Base-by-base conservation (phyloP, 2,888 invertebrate genomes). In the Sminthurides aquaticus region DNA sequence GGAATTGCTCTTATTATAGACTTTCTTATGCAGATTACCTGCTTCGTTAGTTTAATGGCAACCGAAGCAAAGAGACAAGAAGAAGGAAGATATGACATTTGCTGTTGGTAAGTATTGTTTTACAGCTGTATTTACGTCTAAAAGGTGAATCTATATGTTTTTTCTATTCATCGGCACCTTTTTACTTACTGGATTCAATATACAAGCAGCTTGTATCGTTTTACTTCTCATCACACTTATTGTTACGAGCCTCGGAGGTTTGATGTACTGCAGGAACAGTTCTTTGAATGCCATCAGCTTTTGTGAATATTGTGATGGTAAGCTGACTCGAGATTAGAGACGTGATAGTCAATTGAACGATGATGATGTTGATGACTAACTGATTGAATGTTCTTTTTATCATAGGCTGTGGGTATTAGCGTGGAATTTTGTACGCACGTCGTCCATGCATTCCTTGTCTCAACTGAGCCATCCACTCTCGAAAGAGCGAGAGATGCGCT, bases 391-490 rank as follows among this genome's bases (percentile, higher is more conserved):
- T 27, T 62, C 29, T 28, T 57, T 98, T 60, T 64, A 3, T 95
- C 20, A 98, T 76, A 89, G 96, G 93, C 96, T 34, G 90, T 98
- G 73, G 99, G 98, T 57, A 98, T 99, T 71, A 89, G 95, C 20
- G 98, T 99, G 49, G 98, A 99, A 81, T 99, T 99, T 81, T 97
- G 96, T 80, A 95, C 96, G 69, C 98, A 99, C 82, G 83, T 98
- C 75, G 94, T 94, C 68, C 91, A 95, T 79, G 89, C 91, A 67
- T 99, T 96, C 82, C 85, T 89, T 0, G 82, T 88, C 62, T 91
- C 91, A 60, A 84, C 87, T 62, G 84, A 87, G 75, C 82, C 83
- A 65, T 84, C 86, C 52, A 83, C 91, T 70, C 84, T 88, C 28
- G 84, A 85, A 66, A 83, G 96, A 74, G 91, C 95, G 0, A 84